Percentiles rank a stretch among this genome's conserved stretches.
These are phyloP conservation scores for Acheta domesticus DNA, from an alignment of 2,888 invertebrate species.

Conservation along the genomic window DNA sequence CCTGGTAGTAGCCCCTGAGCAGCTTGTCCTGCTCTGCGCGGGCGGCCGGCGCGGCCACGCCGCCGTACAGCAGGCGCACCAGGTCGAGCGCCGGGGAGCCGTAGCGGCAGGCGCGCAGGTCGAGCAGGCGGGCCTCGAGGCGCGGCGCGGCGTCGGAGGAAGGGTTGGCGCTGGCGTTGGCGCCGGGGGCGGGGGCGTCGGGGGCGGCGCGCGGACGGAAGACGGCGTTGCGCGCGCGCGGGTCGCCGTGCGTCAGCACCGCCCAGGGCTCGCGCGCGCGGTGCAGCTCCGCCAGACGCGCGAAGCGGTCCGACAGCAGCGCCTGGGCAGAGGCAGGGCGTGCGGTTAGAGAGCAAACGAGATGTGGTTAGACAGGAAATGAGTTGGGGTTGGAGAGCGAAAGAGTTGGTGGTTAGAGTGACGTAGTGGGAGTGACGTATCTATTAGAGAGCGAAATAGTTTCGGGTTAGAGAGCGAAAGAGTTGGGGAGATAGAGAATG, in stretches of 20 bases:
- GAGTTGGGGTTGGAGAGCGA: too few relatives aligned
- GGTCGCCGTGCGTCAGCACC: constrained; percentile 24
- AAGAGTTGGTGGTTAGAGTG: too few relatives aligned
- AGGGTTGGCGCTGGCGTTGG: too few relatives aligned
- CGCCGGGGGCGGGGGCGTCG: not conserved
- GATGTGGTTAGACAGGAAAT: too few relatives aligned
- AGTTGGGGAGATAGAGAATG: too few relatives aligned
- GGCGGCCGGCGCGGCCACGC: constrained; percentile 20
- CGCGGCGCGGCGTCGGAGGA: not conserved
- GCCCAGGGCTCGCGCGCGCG: not conserved
- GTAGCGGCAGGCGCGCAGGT: constrained; percentile 24
- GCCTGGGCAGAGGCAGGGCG: not conserved
- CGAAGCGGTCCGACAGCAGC: not conserved
- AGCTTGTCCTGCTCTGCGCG: constrained; percentile 28
- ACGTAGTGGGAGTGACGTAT: too few relatives aligned
- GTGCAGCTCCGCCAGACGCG: not conserved
- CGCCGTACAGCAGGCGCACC: constrained; percentile 27
- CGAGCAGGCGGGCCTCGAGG: not conserved
- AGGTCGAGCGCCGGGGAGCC: constrained; percentile 32
- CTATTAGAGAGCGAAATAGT: too few relatives aligned
- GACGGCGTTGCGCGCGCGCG: constrained; percentile 12
- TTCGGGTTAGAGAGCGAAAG: too few relatives aligned
- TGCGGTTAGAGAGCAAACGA: too few relatives aligned
- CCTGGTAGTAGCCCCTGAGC: constrained; percentile 26
- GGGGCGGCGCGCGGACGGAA: constrained; percentile 9